Conservation (phyloP, 2,888 invertebrate species). For the Drosophila lacicola region DNA sequence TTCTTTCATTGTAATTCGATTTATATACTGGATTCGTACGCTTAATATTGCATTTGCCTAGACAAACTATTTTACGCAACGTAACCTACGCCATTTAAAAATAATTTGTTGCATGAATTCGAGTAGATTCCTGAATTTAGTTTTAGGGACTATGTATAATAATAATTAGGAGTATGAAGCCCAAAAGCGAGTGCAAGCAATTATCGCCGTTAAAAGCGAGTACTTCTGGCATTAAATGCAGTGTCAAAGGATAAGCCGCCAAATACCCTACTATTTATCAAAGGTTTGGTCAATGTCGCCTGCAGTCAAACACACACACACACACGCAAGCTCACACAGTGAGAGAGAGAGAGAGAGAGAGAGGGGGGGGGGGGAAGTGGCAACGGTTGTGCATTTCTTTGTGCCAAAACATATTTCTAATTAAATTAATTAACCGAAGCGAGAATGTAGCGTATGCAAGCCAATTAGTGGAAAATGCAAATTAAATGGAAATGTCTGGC, state of each 20-base stretch:
- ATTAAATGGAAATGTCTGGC: conserved; percentile 78
- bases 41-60: too few relatives aligned
- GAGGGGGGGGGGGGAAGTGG: too few relatives aligned
- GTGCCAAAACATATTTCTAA: conserved; percentile 71
- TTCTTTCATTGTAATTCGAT: too few relatives aligned
- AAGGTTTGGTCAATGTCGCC: conserved; percentile 14
- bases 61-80: too few relatives aligned
- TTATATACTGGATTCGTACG: too few relatives aligned
- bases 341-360: not conserved
- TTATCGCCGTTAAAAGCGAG: too few relatives aligned
- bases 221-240: not conserved
- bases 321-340: not conserved
- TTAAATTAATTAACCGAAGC: conserved; percentile 78
- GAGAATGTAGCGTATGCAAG: conserved; percentile 69
- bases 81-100: too few relatives aligned
- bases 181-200: too few relatives aligned
- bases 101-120: too few relatives aligned
- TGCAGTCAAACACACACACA: conserved; percentile 6
- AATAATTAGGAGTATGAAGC: too few relatives aligned
- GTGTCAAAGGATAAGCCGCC: conserved; percentile 18
- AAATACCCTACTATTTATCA: conserved; percentile 47
- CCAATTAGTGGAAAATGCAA: conserved; percentile 79
- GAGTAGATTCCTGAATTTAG: too few relatives aligned
- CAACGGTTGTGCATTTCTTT: conserved; percentile 49
- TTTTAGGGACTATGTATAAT: too few relatives aligned